Evolutionary conservation across 2,797 vertebrate species (phyloP).

Genomic region (Orientallactaga sibirica): DNA sequence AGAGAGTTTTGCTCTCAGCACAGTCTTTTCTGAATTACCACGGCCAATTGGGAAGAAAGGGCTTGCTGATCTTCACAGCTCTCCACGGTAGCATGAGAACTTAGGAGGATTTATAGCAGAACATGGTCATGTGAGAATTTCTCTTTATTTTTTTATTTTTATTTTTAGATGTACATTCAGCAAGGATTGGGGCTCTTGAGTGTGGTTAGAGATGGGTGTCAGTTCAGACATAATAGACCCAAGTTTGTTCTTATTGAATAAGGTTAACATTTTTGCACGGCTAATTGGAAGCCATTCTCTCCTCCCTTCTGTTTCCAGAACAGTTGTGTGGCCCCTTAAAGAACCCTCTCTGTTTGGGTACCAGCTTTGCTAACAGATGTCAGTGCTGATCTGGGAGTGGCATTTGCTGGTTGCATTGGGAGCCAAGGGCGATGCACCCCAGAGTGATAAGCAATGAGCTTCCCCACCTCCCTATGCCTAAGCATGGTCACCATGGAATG

Average conservation of each 20-base stretch:
- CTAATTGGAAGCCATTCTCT: neutral
- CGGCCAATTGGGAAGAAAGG: constrained; percentile 55
- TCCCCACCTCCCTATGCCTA: neutral
- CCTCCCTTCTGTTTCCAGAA: neutral
- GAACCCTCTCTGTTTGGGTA: neutral
- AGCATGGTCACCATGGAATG: neutral
- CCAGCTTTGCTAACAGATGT: neutral
- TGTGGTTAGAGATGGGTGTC: neutral
- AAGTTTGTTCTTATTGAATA: neutral
- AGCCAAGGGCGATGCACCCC: neutral
- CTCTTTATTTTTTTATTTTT: neutral
- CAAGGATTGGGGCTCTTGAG: neutral
- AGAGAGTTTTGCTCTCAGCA: neutral
- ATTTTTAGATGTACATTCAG: neutral
- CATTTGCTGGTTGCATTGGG: neutral
- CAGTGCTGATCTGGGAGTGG: neutral
- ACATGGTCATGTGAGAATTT: neutral
- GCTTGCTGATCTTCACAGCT: neutral
- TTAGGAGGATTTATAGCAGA: neutral
- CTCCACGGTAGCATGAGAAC: neutral
- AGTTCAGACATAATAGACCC: neutral
- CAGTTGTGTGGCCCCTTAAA: neutral
- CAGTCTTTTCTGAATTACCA: constrained; percentile 36
- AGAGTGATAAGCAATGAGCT: neutral
- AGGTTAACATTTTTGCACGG: neutral